phyloP scores from a whole-genome alignment of 2,888 invertebrate genomes.

The Cremastobaeus sp. region DNA sequence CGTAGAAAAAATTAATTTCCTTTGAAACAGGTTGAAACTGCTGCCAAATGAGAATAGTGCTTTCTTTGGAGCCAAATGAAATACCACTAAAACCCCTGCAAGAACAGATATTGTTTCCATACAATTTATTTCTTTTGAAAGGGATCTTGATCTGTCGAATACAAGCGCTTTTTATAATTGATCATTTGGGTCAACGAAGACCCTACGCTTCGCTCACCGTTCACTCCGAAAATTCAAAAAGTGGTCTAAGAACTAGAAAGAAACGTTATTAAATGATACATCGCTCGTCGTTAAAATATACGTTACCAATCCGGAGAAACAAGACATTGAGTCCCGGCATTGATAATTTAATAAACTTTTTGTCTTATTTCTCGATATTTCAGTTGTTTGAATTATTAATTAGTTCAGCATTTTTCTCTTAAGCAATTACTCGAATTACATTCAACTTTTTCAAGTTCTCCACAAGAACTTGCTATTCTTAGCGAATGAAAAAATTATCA shows the following conservation, averaged over 20 bases:
- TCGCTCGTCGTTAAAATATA: too few species aligned
- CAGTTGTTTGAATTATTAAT: too few species aligned
- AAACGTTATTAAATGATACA: too few species aligned
- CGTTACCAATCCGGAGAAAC: too few species aligned
- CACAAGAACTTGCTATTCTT: too few species aligned
- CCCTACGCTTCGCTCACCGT: conserved; percentile 11
- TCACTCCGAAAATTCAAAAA: not conserved
- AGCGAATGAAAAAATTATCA: not conserved
- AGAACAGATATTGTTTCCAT: conserved; percentile 42
- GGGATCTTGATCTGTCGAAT: conserved; percentile 46
- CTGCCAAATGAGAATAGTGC: conserved; percentile 47
- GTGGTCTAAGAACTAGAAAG: too few species aligned
- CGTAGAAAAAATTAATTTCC: conserved; percentile 47
- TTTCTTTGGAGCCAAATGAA: conserved; percentile 31
- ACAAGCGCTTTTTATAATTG: conserved; percentile 37
- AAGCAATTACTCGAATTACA: too few species aligned
- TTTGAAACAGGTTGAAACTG: conserved; percentile 34
- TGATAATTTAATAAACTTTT: too few species aligned
- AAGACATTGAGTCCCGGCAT: too few species aligned
- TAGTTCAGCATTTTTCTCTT: too few species aligned
- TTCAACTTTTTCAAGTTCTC: too few species aligned
- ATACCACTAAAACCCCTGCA: conserved; percentile 23
- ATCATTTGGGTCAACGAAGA: conserved; percentile 35
- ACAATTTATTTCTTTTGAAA: conserved; percentile 46
- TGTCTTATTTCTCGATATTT: too few species aligned